Evolutionary conservation across 2,113 vertebrate species (phyloP), one percentile per base, ranked within the genome.

Genomic region (Sinocyclocheilus grahami): DNA sequence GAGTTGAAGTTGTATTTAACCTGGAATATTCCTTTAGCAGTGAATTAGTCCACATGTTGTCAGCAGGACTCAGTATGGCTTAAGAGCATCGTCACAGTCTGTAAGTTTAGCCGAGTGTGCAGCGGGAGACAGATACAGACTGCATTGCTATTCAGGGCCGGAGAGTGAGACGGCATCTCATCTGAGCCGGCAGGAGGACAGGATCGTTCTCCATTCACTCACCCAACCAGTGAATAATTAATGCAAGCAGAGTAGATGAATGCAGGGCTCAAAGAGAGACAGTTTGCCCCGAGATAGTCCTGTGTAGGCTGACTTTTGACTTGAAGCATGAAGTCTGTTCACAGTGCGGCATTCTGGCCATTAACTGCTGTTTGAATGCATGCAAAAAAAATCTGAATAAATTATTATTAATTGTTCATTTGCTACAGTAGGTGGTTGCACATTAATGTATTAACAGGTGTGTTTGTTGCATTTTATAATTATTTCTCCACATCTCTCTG

Each of bases 191-290:
- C 75, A 79, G 18, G 16, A 5, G 53, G 53, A 79, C 51, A 46
- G 22, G 11, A 37, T 20, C 33, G 30, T 13, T 12, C 30, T 39
- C 11, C 42, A 46, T 39, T 39, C 33, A 37, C 86, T 91, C 87
- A 88, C 71, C 63, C 86, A 87, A 18, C 6, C 85, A 48, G 88
- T 93, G 81, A 92, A 94, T 93, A 91, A 93, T 92, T 90, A 86
- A 94, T 87, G 85, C 5, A 0, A 67, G 77, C 74, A 69, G 90
- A 92, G 89, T 87, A 92, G 92, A 92, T 89, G 85, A 92, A 89
- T 89, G 91, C 86, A 90, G 37, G 7, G 5, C 67, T 71, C 67
- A 27, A 10, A 78, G 16, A 78, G 51, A 55, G 51, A 6, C 24
- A 12, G 7, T 58, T 78, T 39, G 12, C 77, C 33, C 30, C 33